Evolutionary conservation across 2,888 invertebrate genomes (phyloP).

Genomic region (Eupithecia subfuscata): DNA sequence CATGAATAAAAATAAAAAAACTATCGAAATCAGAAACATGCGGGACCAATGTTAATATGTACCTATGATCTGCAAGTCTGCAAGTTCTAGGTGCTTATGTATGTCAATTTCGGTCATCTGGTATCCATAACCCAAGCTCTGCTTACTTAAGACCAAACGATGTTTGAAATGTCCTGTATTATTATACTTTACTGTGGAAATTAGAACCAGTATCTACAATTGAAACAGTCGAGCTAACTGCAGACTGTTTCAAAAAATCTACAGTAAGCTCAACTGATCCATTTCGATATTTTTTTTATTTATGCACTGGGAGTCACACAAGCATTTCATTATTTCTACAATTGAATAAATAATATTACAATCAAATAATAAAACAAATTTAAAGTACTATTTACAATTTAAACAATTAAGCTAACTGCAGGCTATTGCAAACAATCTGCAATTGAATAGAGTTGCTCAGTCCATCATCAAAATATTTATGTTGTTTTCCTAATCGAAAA

Average conservation of each 20-base stretch:
- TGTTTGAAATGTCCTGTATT: neutral
- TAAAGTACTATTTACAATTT: neutral
- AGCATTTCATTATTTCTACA: neutral
- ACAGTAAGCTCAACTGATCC: neutral
- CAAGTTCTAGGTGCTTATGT: neutral
- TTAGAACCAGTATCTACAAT: neutral
- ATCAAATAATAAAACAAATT: too few relatives aligned
- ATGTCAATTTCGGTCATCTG: neutral
- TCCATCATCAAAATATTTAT: conserved; percentile 28
- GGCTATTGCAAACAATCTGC: neutral
- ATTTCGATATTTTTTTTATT: neutral
- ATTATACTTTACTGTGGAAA: neutral
- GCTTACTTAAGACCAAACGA: neutral
- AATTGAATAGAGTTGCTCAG: neutral
- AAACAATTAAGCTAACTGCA: too few relatives aligned
- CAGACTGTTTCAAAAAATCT: neutral
- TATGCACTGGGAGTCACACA: neutral
- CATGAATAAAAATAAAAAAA: too few relatives aligned
- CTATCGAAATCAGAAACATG: too few relatives aligned
- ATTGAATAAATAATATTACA: too few relatives aligned
- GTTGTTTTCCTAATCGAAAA: conserved; percentile 35
- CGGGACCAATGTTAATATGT: neutral
- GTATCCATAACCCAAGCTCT: neutral
- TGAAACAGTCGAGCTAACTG: neutral
- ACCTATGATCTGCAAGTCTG: neutral